Evolutionary conservation across 2,797 vertebrate species (phyloP).

Genomic region (Gallinago solitaria): DNA sequence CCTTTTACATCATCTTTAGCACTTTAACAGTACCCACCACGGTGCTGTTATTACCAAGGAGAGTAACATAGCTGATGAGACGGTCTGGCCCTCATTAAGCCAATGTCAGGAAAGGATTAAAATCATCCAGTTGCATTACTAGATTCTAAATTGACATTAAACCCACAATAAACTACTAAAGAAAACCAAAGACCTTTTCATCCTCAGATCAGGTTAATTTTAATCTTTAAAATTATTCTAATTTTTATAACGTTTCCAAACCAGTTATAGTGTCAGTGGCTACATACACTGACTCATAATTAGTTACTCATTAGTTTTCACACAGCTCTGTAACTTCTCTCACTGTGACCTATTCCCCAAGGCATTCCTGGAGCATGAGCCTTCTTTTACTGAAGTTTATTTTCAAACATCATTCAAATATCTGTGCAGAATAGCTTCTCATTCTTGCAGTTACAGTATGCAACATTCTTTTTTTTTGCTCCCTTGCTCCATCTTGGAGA

Average conservation of each 20-base stretch:
- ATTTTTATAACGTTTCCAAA: not conserved
- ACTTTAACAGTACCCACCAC: not conserved
- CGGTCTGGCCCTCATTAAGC: not conserved
- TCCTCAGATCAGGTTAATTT: not conserved
- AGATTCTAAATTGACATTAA: constrained; percentile 3
- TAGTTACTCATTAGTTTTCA: not conserved
- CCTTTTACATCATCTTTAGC: not conserved
- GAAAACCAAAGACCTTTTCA: not conserved
- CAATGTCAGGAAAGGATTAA: not conserved
- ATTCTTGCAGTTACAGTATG: not conserved
- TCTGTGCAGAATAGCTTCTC: not conserved
- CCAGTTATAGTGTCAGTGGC: not conserved
- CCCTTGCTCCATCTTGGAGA: not conserved
- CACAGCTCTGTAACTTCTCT: not conserved
- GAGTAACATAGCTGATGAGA: not conserved
- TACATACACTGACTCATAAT: not conserved
- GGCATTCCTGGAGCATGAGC: not conserved
- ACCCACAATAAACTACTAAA: not conserved
- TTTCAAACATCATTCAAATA: not conserved
- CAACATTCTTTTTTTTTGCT: not conserved
- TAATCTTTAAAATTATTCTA: not conserved
- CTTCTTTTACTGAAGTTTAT: not conserved
- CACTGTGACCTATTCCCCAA: not conserved
- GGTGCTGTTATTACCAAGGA: not conserved
- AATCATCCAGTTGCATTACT: not conserved